A percentile compares a stretch with the other conserved stretches of the same genome.
Conservation (phyloP, 30 jellyfish, hydroid and myxozoan species). For the Phacellophora camtschatica region DNA sequence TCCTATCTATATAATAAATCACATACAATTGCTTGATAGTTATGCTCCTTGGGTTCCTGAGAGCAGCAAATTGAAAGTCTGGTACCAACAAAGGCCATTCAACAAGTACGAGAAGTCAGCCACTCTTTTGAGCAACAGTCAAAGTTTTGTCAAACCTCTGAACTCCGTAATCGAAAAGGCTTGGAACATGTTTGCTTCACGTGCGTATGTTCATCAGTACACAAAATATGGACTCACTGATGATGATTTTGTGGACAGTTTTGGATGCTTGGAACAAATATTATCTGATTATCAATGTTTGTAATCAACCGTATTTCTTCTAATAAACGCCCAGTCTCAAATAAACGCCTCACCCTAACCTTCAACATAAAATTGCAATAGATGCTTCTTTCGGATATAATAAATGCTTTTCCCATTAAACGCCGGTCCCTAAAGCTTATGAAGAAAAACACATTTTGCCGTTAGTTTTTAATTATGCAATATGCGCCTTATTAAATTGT, state of each 20-base stretch:
- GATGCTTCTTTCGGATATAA: no score
- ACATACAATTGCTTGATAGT: not conserved
- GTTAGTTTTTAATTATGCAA: no score
- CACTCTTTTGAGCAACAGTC: slow-evolving; percentile 88
- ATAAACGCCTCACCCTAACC: no score
- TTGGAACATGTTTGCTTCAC: slow-evolving; percentile 92
- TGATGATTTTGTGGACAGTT: slow-evolving; percentile 91
- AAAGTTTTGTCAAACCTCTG: slow-evolving; percentile 74
- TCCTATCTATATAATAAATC: no score
- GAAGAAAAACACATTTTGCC: no score
- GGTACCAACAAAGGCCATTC: slow-evolving; percentile 84
- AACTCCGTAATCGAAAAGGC: slow-evolving; percentile 70
- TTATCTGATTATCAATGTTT: slow-evolving; percentile 60
- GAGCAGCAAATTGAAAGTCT: slow-evolving; percentile 18
- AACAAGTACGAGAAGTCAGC: slow-evolving; percentile 84
- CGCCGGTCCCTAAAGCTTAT: no score
- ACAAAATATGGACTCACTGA: slow-evolving; percentile 83
- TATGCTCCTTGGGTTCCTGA: slow-evolving; percentile 37
- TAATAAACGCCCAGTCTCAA: no score
- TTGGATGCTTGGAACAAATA: slow-evolving; percentile 88
- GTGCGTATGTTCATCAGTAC: slow-evolving; percentile 95
- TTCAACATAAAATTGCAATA: no score
- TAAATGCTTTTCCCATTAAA: no score
- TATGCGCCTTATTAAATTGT: no score
- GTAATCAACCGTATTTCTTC: no score